These are phyloP conservation scores for Conger conger DNA, from an alignment of 2,113 vertebrate genomes.

Conservation along the genomic window DNA sequence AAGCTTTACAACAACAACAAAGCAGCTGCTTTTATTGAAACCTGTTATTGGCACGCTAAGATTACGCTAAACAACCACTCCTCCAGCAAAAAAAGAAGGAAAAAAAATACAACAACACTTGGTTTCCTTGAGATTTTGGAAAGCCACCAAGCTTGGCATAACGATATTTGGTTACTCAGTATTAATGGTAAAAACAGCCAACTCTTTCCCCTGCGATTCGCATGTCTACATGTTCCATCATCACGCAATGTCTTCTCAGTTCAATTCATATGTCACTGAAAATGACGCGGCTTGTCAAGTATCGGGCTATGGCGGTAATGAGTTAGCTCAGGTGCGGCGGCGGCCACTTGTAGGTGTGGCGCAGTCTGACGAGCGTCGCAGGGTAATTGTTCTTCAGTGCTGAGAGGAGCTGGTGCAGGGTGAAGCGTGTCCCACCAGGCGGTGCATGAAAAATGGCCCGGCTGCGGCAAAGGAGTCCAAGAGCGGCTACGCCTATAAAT, in stretches of 20 bases:
- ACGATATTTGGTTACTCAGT: slow-evolving; percentile 60
- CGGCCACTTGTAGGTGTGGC: neutral
- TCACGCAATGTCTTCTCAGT: neutral
- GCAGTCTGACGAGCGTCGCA: neutral
- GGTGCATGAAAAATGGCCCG: slow-evolving; percentile 14
- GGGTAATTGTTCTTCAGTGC: neutral
- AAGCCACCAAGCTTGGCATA: slow-evolving; percentile 59
- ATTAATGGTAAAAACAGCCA: neutral
- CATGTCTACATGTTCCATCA: neutral
- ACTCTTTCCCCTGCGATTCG: neutral
- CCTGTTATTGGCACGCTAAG: slow-evolving; percentile 65
- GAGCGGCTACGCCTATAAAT: slow-evolving; percentile 8
- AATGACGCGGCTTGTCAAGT: neutral
- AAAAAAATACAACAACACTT: slow-evolving; percentile 67
- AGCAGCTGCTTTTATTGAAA: slow-evolving; percentile 65
- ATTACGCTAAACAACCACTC: slow-evolving; percentile 59
- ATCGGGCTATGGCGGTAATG: neutral
- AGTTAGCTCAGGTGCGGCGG: neutral
- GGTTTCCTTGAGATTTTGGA: slow-evolving; percentile 56
- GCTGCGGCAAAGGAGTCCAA: neutral
- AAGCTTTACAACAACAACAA: slow-evolving; percentile 53
- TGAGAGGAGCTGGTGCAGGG: neutral
- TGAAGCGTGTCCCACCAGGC: neutral
- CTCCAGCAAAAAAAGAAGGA: slow-evolving; percentile 61
- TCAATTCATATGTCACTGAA: neutral